Percentiles rank a stretch among this genome's conserved stretches.
phyloP scores from a whole-genome alignment of 2,888 invertebrate species.

The Uropetala carovei region DNA sequence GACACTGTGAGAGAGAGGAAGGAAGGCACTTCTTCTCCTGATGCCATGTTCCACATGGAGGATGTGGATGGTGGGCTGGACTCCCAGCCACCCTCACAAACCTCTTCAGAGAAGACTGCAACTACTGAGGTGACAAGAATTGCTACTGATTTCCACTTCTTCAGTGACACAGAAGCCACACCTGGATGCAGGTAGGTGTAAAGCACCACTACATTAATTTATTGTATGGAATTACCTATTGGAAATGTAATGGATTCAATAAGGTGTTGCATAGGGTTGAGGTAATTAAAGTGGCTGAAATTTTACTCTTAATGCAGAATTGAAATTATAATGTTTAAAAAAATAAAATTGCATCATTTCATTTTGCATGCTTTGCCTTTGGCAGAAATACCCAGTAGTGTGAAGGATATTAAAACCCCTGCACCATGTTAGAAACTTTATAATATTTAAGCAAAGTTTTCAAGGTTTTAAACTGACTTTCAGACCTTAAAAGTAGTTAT shows the following conservation, averaged over 20 bases:
- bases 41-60: conserved; percentile 57
- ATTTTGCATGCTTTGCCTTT: no score
- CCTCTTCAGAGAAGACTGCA: conserved; percentile 9
- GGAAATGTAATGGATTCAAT: neutral
- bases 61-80: conserved; percentile 49
- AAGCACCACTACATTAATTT: neutral
- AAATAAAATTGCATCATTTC: no score
- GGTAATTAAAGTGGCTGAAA: no score
- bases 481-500: no score
- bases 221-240: neutral
- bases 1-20: conserved; percentile 40
- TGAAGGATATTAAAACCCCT: no score
- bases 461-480: no score
- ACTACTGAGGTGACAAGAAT: conserved; percentile 67
- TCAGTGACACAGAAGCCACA: conserved; percentile 95
- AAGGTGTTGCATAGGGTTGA: no score
- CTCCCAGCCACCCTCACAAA: neutral
- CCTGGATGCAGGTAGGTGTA: conserved; percentile 79
- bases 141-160: conserved; percentile 87
- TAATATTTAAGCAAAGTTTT: no score
- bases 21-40: conserved; percentile 15
- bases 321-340: no score
- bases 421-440: no score
- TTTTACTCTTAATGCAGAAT: no score
- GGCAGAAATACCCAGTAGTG: no score